These are phyloP conservation scores for Blastobasis lacticolella DNA, from an alignment of 2,888 invertebrate genomes.

Conservation along the genomic window DNA sequence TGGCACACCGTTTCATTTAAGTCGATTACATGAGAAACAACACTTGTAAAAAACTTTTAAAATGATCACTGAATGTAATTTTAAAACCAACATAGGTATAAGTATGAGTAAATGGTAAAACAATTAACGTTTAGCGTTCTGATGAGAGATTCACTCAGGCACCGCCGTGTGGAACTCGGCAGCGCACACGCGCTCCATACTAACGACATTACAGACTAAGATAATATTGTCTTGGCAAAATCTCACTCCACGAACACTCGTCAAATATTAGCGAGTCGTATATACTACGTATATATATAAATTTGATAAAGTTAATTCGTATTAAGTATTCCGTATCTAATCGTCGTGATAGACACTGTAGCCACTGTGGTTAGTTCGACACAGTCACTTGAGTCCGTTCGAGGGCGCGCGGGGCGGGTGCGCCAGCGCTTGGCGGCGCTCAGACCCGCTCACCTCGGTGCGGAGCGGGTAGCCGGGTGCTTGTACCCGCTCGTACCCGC, in stretches of 20 bases:
- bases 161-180: conserved; percentile 14
- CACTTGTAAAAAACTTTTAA: conserved; percentile 34
- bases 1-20: conserved; percentile 45
- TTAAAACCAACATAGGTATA: no score
- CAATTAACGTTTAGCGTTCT: no score
- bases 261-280: conserved; percentile 65
- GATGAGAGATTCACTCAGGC: conserved; percentile 11
- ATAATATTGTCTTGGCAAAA: conserved; percentile 72
- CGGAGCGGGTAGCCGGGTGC: not conserved
- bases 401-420: not conserved
- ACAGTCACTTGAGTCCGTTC: not conserved
- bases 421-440: not conserved
- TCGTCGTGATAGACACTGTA: conserved; percentile 7
- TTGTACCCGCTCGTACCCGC: not conserved
- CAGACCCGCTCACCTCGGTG: not conserved
- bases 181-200: conserved; percentile 30
- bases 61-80: no score
- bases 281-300: conserved; percentile 70
- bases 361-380: not conserved
- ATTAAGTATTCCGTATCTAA: conserved; percentile 36
- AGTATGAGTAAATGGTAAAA: no score
- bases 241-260: conserved; percentile 72
- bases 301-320: conserved; percentile 73
- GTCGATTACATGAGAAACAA: conserved; percentile 35
- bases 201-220: conserved; percentile 53